These are phyloP conservation scores for Cyaniris semiargus DNA, from an alignment of 2,888 invertebrate genomes.

Conservation along the genomic window DNA sequence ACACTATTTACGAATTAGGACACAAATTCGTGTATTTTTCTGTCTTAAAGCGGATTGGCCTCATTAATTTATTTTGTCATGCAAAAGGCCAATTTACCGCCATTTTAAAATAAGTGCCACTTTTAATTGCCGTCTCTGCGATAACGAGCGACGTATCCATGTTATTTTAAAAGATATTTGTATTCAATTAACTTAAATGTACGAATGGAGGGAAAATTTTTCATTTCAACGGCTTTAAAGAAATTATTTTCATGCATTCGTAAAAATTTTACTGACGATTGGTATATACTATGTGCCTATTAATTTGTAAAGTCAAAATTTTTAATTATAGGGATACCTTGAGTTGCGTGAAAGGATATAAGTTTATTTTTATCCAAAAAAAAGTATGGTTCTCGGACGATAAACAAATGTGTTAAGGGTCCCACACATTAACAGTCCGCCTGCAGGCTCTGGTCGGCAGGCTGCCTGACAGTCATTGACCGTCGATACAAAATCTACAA, in stretches of 20 bases:
- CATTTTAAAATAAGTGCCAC: constrained; percentile 5
- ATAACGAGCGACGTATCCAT: constrained; percentile 9
- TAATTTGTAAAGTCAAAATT: background rate
- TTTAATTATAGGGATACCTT: background rate
- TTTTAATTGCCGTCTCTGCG: constrained; percentile 19
- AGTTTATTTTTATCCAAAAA: no score
- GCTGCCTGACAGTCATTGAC: no score
- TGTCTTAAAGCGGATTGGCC: background rate
- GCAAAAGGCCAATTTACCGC: constrained; percentile 38
- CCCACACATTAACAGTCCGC: no score
- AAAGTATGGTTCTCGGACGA: no score
- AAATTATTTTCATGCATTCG: background rate
- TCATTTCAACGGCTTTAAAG: background rate
- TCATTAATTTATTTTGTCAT: constrained; percentile 33
- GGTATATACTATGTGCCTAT: background rate
- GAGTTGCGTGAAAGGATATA: no score
- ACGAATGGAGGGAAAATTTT: background rate
- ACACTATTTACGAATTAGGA: no score
- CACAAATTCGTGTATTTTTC: background rate
- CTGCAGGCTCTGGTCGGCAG: no score
- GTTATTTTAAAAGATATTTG: constrained; percentile 28
- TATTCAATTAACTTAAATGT: constrained; percentile 22
- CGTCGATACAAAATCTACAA: no score
- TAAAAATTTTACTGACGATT: background rate
- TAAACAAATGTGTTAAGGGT: no score